Base-by-base conservation (phyloP, 2,113 vertebrate species). In the Forbesichthys papilliferus region DNA sequence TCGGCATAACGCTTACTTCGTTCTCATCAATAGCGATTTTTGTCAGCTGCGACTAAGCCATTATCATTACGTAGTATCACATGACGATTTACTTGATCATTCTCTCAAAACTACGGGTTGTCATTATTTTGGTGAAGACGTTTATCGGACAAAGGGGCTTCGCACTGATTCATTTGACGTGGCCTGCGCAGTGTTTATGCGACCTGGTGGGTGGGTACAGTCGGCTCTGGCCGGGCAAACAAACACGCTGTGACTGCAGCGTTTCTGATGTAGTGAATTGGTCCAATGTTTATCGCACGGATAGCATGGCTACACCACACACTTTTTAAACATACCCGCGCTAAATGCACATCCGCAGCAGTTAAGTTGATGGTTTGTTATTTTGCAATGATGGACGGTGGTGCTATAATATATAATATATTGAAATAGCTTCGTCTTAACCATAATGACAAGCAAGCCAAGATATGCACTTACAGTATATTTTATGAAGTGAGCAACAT, bases 201-300 rank as follows among this genome's bases (percentile, higher is more conserved):
- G 84, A 73, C 68, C 84, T 77, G 68, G 87, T 89, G 89, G 87
- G 89, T 75, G 88, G 78, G 85, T 83, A 63, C 14, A 79, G 27
- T 27, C 27, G 27, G 27, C 27, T 27, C 27, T 27, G 1, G 79
- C 77, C 33, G 84, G 68, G 84, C 73, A 88, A 91, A 90, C 83
- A 89, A 91, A 86, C 87, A 85, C 63, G 66, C 84, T 75, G 74
- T 60, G 78, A 81, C 83, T 91, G 90, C 91, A 90, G 90, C 84
- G 79, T 77, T 89, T 82, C 70, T 16, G 61, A 71, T 67, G 61
- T 13, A 47, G 64, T 51, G 48, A 78, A 49, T 56, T 12, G 51
- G 55, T 11, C 49, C 4, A 9, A 48, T 33, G 62, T 69, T 67
- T 66, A 42, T 4, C 7, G 51, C 55, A 20, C 16, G 16, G 55